Base-by-base conservation (phyloP, 2,113 vertebrate genomes). In the Cinclus cinclus region DNA sequence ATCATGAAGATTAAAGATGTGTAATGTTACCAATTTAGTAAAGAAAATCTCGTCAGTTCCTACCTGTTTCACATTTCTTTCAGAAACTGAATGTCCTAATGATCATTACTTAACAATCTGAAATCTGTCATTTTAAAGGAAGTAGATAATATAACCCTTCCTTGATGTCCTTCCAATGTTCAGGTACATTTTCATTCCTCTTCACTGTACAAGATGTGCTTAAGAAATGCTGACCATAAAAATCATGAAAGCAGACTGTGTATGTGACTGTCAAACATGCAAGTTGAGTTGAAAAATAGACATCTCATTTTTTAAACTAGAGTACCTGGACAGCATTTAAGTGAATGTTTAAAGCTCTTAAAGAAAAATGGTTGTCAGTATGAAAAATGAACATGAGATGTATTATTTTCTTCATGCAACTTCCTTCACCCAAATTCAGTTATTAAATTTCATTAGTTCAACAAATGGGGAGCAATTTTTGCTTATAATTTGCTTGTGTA, bases 1-100 rank as follows among this genome's bases (percentile, higher is more conserved):
- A 89, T 94, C 8, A 0, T 75, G 37, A 85, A 68, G 93, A 93
- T 95, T 95, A 95, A 92, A 93, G 88, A 94, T 96, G 88, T 92
- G 89, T 92, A 60, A 63, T 83, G 14, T 52, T 94, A 41, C 10
- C 46, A 22, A 3, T 49, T 86, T 44, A 41, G 33, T 52, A 65
- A 95, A 90, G 64, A 86, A 67, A 67, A 65, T 71, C 25, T 30
- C 53, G 25, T 75, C n/a, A 64, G n/a, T 31, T 59, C 37, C 24
- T 64, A 12, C 47, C 30, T 47, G 23, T 86, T 86, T 23, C 7
- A 37, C 3, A 7, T 55, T 92, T 76, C 20, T 69, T 73, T 55
- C 28, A 55, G 85, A 70, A 95, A 92, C 18, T 65, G 42, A 39
- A 35, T 33, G 41, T 64, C 53, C 12, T 75, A 23, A 46, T 47